Percentiles rank a stretch among this genome's conserved stretches.
Evolutionary conservation across 2,888 invertebrate genomes (phyloP).

Genomic region (Ctena decussata): DNA sequence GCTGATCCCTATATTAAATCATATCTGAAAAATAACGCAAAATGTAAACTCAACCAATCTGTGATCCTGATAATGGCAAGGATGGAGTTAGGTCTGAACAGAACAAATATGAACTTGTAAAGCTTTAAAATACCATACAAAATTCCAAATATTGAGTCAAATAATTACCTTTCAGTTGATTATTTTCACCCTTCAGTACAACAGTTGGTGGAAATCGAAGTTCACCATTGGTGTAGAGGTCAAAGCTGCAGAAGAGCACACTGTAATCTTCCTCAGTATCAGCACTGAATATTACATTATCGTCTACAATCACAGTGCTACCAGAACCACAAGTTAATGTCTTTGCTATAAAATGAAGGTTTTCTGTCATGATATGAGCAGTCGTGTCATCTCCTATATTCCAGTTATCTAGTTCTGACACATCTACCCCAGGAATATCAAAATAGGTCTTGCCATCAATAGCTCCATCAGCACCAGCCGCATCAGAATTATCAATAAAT

Average conservation of each 20-base stretch:
- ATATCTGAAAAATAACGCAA: too few relatives aligned
- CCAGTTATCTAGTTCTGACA: slow-evolving; percentile 54
- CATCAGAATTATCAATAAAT: slow-evolving; percentile 56
- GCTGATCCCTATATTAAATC: too few relatives aligned
- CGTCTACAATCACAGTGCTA: slow-evolving; percentile 64
- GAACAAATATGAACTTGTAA: too few relatives aligned
- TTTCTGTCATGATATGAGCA: slow-evolving; percentile 48
- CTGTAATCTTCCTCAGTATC: slow-evolving; percentile 69
- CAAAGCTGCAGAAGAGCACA: slow-evolving; percentile 72
- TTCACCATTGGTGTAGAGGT: slow-evolving; percentile 70
- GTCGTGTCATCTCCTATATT: slow-evolving; percentile 60
- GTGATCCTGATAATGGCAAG: too few relatives aligned
- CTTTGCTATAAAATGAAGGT: slow-evolving; percentile 65
- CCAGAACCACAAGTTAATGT: slow-evolving; percentile 66
- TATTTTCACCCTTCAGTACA: slow-evolving; percentile 71
- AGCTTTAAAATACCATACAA: too few relatives aligned
- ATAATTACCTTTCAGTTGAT: slow-evolving; percentile 67
- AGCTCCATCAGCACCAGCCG: slow-evolving; percentile 37
- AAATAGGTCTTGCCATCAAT: slow-evolving; percentile 63
- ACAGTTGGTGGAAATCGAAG: slow-evolving; percentile 71
- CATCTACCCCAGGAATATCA: slow-evolving; percentile 34
- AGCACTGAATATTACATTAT: slow-evolving; percentile 71
- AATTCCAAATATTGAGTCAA: too few relatives aligned
- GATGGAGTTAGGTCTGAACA: too few relatives aligned
- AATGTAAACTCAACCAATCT: too few relatives aligned